A percentile compares a stretch with the other conserved stretches of the same genome.
Conservation (phyloP, 2,113 vertebrate genomes). For the Vicugna pacos region DNA sequence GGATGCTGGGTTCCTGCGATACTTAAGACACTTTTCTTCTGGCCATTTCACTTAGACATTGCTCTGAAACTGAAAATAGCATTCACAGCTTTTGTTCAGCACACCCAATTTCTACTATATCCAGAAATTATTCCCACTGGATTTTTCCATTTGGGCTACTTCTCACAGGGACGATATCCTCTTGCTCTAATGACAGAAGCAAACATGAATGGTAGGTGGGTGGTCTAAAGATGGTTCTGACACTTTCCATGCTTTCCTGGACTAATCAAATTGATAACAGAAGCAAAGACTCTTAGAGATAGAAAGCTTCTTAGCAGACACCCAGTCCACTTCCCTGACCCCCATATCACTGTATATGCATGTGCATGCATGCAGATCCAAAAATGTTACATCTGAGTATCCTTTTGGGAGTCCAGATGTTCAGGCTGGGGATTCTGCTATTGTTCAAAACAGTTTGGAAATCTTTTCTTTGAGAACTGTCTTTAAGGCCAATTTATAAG, state of each 20-base stretch:
- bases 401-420: background rate
- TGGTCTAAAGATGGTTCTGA: conserved; percentile 63
- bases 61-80: conserved; percentile 35
- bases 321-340: background rate
- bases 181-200: conserved; percentile 60
- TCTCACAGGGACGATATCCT: conserved; percentile 47
- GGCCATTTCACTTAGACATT: conserved; percentile 18
- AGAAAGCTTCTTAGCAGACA: background rate
- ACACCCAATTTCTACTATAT: background rate
- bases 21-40: background rate
- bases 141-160: conserved; percentile 57
- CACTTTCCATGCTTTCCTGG: background rate
- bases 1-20: background rate
- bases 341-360: background rate
- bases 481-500: background rate
- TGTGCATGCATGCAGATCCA: background rate
- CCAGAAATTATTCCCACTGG: conserved; percentile 51
- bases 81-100: conserved; percentile 56
- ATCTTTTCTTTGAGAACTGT: background rate
- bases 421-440: background rate
- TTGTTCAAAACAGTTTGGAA: background rate
- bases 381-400: background rate
- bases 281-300: background rate
- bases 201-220: background rate
- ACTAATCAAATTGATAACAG: background rate